Percentiles rank a stretch among this genome's conserved stretches.
Conservation (phyloP, 2,888 invertebrate species). For the Punctoribates punctum region DNA sequence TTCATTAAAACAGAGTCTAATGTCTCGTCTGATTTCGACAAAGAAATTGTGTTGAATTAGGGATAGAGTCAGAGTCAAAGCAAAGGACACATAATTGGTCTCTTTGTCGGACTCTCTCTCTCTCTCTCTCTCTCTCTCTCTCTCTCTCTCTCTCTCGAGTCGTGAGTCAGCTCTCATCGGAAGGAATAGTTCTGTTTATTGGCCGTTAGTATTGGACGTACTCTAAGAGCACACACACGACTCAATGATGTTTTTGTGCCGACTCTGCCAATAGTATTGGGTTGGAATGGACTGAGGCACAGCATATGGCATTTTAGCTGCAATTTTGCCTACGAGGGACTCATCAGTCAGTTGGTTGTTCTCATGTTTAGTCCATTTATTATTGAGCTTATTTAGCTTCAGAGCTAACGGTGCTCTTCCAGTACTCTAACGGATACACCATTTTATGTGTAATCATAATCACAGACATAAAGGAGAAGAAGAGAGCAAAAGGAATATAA, state of each 20-base stretch:
- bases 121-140: background rate
- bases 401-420: background rate
- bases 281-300: background rate
- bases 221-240: background rate
- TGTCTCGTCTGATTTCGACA: too few species aligned
- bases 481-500: background rate
- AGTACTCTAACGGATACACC: constrained; percentile 1
- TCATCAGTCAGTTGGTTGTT: constrained; percentile 9
- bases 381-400: constrained; percentile 17
- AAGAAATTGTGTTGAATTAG: too few species aligned
- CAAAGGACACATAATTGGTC: background rate
- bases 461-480: background rate
- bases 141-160: background rate
- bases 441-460: constrained; percentile 7
- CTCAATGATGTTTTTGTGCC: background rate
- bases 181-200: background rate
- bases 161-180: background rate
- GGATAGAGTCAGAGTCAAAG: too few species aligned
- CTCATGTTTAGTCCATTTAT: constrained; percentile 16
- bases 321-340: constrained; percentile 13
- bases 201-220: background rate
- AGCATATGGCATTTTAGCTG: background rate
- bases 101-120: background rate
- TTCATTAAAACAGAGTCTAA: too few species aligned
- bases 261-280: background rate